A percentile compares a stretch with the other conserved stretches of the same genome.
phyloP scores from a whole-genome alignment of 1,140 invertebrate species.

The Chironomus tepperi region DNA sequence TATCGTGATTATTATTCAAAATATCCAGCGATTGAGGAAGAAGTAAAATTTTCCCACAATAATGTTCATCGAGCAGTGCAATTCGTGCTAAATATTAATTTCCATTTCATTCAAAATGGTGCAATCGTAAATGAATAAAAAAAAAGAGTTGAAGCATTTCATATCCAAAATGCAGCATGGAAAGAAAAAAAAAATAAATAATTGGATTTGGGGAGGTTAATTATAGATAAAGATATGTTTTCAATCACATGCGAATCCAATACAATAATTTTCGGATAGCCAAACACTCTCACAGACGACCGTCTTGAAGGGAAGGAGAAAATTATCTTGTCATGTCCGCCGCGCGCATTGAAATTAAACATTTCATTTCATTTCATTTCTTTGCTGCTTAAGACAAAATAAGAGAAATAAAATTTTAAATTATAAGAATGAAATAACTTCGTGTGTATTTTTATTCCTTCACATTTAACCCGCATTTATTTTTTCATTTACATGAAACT shows the following conservation, averaged over 20 bases:
- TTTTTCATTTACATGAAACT: background rate
- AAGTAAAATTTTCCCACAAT: background rate
- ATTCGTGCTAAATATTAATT: conserved; percentile 23
- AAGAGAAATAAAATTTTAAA: background rate
- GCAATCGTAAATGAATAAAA: background rate
- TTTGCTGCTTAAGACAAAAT: background rate
- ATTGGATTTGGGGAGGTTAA: conserved; percentile 2
- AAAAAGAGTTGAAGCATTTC: background rate
- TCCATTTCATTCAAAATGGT: conserved; percentile 18
- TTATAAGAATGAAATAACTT: background rate
- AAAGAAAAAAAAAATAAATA: background rate
- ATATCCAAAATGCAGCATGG: background rate
- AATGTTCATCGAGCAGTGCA: background rate
- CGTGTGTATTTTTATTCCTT: background rate
- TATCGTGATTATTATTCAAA: background rate
- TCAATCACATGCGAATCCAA: background rate
- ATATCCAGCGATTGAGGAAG: background rate
- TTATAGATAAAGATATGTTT: conserved; percentile 24
- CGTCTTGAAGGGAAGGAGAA: conserved; percentile 15
- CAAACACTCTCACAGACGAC: background rate
- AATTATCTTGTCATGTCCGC: conserved; percentile 22
- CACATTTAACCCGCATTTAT: background rate
- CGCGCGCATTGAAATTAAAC: conserved; percentile 12
- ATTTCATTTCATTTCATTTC: conserved; percentile 2
- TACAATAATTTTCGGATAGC: background rate